Conservation (phyloP, 2,888 invertebrate genomes). For the Dicranocentrus wangi region DNA sequence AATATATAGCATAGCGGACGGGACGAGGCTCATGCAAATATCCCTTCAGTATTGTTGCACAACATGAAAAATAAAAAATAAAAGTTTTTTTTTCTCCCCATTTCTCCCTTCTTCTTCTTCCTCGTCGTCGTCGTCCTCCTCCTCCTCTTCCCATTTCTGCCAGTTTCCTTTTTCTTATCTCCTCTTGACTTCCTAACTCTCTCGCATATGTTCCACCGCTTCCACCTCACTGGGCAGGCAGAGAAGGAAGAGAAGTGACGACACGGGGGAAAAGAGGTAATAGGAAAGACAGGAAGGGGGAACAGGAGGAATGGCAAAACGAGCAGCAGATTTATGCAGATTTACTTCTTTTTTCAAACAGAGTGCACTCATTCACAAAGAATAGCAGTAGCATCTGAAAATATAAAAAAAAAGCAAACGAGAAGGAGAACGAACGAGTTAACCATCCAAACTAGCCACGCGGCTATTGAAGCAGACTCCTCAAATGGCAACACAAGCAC, state of each 20-base stretch:
- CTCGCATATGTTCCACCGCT: background rate
- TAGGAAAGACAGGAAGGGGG: background rate
- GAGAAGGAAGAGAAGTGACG: no score
- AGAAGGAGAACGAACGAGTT: background rate
- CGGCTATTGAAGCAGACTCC: conserved; percentile 1
- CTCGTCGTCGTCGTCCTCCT: no score
- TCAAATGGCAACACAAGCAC: conserved; percentile 17
- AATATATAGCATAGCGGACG: no score
- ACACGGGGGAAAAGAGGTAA: background rate
- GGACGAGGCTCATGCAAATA: background rate
- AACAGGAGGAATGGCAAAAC: conserved; percentile 7
- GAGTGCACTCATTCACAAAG: conserved; percentile 8
- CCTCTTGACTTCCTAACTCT: background rate
- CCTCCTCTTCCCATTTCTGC: background rate
- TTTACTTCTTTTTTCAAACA: background rate
- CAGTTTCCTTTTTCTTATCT: background rate
- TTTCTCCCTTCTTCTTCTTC: background rate
- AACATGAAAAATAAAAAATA: background rate
- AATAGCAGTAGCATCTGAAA: no score
- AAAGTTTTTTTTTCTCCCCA: background rate
- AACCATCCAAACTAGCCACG: conserved; percentile 8
- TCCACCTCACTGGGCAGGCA: conserved; percentile 11
- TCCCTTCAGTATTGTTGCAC: background rate
- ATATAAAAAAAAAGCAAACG: background rate
- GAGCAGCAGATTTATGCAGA: conserved; percentile 8